phyloP scores from a whole-genome alignment of 2,888 invertebrate genomes.

The Chrysopilus asiliformis region DNA sequence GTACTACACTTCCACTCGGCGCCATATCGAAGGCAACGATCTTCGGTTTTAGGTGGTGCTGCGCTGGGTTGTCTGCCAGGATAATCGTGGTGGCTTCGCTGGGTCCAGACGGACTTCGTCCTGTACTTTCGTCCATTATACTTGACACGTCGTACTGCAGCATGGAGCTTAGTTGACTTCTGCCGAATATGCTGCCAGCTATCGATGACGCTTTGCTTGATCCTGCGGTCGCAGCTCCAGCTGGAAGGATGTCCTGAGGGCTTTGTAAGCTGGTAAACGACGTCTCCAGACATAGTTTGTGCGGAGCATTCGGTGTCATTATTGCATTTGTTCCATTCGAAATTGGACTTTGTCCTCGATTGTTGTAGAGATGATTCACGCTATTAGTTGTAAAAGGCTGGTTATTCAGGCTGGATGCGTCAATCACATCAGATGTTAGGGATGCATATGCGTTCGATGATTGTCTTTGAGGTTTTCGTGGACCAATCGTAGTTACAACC shows the following conservation, averaged over 20 bases:
- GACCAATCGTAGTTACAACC: constrained; percentile 68
- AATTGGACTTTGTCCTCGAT: constrained; percentile 39
- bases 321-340: constrained; percentile 31
- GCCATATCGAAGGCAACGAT: constrained; percentile 33
- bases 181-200: constrained; percentile 32
- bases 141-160: constrained; percentile 36
- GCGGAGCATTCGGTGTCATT: constrained; percentile 40
- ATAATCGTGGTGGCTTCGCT: constrained; percentile 31
- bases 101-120: constrained; percentile 28
- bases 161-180: constrained; percentile 34
- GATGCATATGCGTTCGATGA: constrained; percentile 35
- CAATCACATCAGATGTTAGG: constrained; percentile 28
- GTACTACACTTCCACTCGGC: constrained; percentile 6
- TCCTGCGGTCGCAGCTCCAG: constrained; percentile 11
- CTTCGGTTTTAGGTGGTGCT: constrained; percentile 19
- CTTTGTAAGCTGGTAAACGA: constrained; percentile 59
- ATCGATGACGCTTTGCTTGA: constrained; percentile 32
- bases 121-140: constrained; percentile 27
- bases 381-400: constrained; percentile 5
- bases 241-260: constrained; percentile 28
- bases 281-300: constrained; percentile 54
- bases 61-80: constrained; percentile 16
- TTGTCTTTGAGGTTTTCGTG: constrained; percentile 59
- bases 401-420: constrained; percentile 19
- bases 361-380: constrained; percentile 12